Evolutionary conservation across 2,888 invertebrate species (phyloP).

Genomic region (Periphyllus acericola): DNA sequence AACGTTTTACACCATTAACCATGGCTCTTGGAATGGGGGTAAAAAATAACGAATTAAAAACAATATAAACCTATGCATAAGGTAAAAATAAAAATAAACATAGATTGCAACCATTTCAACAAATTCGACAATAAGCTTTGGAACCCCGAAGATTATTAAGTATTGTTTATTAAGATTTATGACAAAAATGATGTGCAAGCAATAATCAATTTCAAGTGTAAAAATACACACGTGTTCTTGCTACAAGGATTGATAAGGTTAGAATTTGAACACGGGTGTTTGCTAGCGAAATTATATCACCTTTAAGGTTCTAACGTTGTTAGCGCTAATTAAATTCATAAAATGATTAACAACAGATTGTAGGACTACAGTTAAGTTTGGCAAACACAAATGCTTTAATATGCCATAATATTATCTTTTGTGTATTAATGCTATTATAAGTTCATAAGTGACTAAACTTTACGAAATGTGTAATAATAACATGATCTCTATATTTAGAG

Average conservation of each 20-base stretch:
- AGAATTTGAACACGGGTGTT: background rate
- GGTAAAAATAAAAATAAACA: too few species aligned
- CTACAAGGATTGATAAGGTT: background rate
- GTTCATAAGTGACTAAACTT: slow-evolving; percentile 38
- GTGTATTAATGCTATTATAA: slow-evolving; percentile 28
- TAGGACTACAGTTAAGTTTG: slow-evolving; percentile 1
- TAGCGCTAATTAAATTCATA: background rate
- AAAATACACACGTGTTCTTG: background rate
- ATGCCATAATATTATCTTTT: slow-evolving; percentile 33
- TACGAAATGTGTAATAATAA: background rate
- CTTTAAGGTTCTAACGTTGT: background rate
- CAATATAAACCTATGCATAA: too few species aligned
- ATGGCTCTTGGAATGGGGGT: too few species aligned
- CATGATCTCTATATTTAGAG: background rate
- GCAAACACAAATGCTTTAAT: slow-evolving; percentile 30
- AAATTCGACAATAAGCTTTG: too few species aligned
- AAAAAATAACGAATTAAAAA: too few species aligned
- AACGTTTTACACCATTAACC: too few species aligned
- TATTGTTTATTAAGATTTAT: too few species aligned
- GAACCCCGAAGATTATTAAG: too few species aligned
- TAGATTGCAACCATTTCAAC: too few species aligned
- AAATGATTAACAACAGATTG: slow-evolving; percentile 16
- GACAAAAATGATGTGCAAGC: too few species aligned
- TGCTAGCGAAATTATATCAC: background rate
- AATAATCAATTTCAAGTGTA: background rate